These are phyloP conservation scores for Sebastes oblongus DNA, from an alignment of 2,797 vertebrate genomes.

Conservation along the genomic window DNA sequence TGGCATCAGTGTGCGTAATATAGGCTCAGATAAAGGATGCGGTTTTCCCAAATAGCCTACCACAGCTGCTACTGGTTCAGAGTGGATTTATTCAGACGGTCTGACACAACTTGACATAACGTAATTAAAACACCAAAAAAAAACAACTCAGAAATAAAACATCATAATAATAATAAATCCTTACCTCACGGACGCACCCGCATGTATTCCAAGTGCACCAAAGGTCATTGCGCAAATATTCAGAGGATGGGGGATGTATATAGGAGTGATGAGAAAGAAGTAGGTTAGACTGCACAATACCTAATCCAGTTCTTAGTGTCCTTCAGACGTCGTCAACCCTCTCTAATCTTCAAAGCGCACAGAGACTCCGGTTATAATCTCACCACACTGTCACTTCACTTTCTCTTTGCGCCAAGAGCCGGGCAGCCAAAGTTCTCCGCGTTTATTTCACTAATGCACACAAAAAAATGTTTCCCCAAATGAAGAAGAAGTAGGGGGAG, in stretches of 20 bases:
- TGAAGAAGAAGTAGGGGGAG: constrained; percentile 1
- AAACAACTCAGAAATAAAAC: background rate
- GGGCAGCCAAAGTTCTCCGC: constrained; percentile 57
- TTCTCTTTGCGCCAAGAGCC: constrained; percentile 37
- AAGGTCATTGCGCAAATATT: constrained; percentile 75
- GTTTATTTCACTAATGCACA: constrained; percentile 22
- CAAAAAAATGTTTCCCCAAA: background rate
- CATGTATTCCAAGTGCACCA: constrained; percentile 69
- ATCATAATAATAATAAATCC: background rate
- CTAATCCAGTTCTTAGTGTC: constrained; percentile 77
- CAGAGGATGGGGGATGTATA: constrained; percentile 49
- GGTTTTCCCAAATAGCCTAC: background rate
- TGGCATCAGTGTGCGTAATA: constrained; percentile 39
- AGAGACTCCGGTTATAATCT: constrained; percentile 43
- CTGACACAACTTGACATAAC: constrained; percentile 32
- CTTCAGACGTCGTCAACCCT: constrained; percentile 70
- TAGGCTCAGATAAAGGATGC: background rate
- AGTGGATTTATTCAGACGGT: background rate
- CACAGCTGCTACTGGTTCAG: background rate
- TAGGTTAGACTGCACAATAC: constrained; percentile 54
- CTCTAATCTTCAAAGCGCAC: constrained; percentile 68
- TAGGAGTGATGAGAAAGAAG: constrained; percentile 60
- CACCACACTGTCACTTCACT: constrained; percentile 48
- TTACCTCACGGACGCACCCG: constrained; percentile 67
- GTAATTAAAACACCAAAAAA: background rate